phyloP scores from a whole-genome alignment of 2,113 vertebrate species.

The Periophthalmodon schlosseri region DNA sequence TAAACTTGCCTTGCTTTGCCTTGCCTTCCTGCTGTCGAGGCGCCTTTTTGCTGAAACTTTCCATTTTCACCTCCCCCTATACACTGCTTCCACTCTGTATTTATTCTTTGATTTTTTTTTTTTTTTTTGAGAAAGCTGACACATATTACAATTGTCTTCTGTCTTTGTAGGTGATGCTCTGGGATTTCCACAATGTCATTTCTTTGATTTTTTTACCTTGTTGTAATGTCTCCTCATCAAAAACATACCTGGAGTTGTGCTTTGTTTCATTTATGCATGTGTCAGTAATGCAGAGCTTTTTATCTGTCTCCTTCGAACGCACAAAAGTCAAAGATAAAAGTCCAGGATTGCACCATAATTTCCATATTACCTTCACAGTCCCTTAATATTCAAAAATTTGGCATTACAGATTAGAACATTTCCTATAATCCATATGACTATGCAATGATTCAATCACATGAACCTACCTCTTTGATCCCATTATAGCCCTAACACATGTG shows the following conservation, averaged over 20 bases:
- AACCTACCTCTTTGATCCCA: conserved; percentile 4
- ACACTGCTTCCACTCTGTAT: too few species aligned
- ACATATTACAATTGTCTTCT: too few species aligned
- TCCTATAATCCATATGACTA: conserved; percentile 4
- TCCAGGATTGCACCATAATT: not conserved
- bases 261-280: not conserved
- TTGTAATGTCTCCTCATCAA: not conserved
- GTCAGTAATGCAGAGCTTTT: not conserved
- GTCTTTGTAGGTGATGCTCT: too few species aligned
- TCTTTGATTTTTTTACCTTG: not conserved
- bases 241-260: not conserved
- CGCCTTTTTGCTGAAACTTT: too few species aligned
- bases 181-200: too few species aligned
- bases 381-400: not conserved
- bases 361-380: not conserved
- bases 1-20: too few species aligned
- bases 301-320: not conserved
- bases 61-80: too few species aligned
- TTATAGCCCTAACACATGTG: not conserved
- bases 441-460: not conserved
- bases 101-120: too few species aligned
- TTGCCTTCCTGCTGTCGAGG: too few species aligned
- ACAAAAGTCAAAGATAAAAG: not conserved
- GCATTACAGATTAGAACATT: not conserved
- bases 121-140: too few species aligned